Conservation (phyloP, 2,113 vertebrate species). For the Gulo gulo region DNA sequence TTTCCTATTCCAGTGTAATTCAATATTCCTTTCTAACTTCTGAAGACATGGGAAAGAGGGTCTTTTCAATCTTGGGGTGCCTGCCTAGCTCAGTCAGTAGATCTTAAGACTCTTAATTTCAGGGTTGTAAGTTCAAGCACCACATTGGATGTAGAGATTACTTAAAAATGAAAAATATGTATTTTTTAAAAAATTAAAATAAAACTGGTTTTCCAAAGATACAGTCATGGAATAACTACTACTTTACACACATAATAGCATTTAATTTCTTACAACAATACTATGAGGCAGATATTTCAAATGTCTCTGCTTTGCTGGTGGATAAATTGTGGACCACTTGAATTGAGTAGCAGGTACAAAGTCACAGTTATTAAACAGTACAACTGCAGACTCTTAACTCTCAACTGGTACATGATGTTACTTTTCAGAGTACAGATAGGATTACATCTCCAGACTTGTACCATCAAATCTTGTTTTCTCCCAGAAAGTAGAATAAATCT, state of each 20-base stretch:
- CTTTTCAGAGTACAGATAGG: background rate
- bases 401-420: background rate
- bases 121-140: background rate
- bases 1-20: conserved; percentile 37
- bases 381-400: background rate
- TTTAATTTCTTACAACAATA: background rate
- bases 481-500: background rate
- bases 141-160: background rate
- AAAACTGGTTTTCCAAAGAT: background rate
- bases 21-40: background rate
- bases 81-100: background rate
- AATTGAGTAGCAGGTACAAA: background rate
- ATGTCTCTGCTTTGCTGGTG: background rate
- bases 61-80: background rate
- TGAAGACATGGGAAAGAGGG: background rate
- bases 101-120: background rate
- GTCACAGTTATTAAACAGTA: background rate
- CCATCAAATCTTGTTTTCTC: background rate
- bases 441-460: background rate
- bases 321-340: background rate
- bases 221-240: background rate
- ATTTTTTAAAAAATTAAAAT: background rate
- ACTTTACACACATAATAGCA: background rate
- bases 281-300: background rate
- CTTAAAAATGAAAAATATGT: background rate